Percentiles rank a stretch among this genome's conserved stretches.
Conservation (phyloP, 2,888 invertebrate genomes). For the Dryomyza anilis region DNA sequence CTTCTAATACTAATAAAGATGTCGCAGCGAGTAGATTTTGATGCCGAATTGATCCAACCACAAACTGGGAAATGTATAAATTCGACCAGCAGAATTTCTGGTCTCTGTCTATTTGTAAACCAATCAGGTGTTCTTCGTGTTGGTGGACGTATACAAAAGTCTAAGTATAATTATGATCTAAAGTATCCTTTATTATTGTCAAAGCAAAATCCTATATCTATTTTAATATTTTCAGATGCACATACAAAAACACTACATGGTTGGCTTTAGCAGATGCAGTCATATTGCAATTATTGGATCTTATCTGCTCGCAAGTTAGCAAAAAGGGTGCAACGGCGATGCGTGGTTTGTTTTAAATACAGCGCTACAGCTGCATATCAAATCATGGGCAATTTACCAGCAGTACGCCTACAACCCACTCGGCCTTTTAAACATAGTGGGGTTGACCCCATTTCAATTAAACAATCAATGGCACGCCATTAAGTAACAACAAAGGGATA, state of each 20-base stretch:
- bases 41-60: background rate
- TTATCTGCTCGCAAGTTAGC: constrained; percentile 20
- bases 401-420: constrained; percentile 6
- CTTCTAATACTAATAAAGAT: background rate
- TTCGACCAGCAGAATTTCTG: constrained; percentile 6
- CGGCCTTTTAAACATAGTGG: constrained; percentile 32
- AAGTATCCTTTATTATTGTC: constrained; percentile 7
- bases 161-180: constrained; percentile 15
- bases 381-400: constrained; percentile 37
- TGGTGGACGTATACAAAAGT: constrained; percentile 33
- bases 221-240: background rate
- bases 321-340: constrained; percentile 15
- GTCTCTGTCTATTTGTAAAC: constrained; percentile 30
- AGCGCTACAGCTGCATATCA: constrained; percentile 15
- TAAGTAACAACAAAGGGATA: constrained; percentile 4
- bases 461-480: constrained; percentile 20
- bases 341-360: constrained; percentile 25
- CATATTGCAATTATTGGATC: constrained; percentile 19
- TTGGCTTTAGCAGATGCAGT: background rate
- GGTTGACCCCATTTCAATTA: constrained; percentile 34
- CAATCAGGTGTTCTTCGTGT: constrained; percentile 7
- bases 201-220: constrained; percentile 17
- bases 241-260: constrained; percentile 19
- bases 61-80: background rate
- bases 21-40: constrained; percentile 13